Evolutionary conservation across 1,140 invertebrate species (phyloP).

Genomic region (Saxidomus purpurata): DNA sequence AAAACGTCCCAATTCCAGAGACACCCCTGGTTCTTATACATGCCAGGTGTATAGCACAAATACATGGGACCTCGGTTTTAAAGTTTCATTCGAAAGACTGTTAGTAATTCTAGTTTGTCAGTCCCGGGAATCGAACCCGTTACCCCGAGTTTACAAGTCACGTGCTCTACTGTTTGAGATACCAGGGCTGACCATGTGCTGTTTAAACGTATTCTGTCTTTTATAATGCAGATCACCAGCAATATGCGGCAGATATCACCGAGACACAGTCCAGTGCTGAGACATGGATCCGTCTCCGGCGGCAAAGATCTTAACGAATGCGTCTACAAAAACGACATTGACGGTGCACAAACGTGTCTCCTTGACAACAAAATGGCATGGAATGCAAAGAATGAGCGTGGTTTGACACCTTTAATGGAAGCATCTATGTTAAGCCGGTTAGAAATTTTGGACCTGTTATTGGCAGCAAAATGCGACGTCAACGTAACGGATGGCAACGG

Average conservation of each 20-base stretch:
- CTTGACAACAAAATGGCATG: constrained; percentile 3
- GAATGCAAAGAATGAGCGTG: constrained; percentile 30
- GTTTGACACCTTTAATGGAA: constrained; percentile 51
- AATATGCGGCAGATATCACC: neutral
- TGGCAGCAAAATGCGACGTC: constrained; percentile 60
- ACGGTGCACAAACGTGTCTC: constrained; percentile 24
- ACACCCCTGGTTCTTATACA: no score
- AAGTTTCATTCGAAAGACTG: no score
- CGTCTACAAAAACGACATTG: constrained; percentile 51
- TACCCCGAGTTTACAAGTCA: no score
- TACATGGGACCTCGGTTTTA: no score
- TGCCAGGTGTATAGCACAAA: no score
- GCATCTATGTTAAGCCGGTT: constrained; percentile 38
- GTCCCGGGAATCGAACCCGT: no score
- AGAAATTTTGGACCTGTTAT: constrained; percentile 42
- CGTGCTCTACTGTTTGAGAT: no score
- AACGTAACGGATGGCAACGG: constrained; percentile 42
- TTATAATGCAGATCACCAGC: neutral
- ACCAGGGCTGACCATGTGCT: no score
- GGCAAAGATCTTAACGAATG: constrained; percentile 26
- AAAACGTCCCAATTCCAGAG: no score
- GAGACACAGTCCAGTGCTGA: no score
- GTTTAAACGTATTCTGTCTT: no score
- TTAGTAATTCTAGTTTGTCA: no score
- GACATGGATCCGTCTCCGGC: neutral